Conservation (phyloP, 2,113 vertebrate genomes). For the Platichthys stellatus region DNA sequence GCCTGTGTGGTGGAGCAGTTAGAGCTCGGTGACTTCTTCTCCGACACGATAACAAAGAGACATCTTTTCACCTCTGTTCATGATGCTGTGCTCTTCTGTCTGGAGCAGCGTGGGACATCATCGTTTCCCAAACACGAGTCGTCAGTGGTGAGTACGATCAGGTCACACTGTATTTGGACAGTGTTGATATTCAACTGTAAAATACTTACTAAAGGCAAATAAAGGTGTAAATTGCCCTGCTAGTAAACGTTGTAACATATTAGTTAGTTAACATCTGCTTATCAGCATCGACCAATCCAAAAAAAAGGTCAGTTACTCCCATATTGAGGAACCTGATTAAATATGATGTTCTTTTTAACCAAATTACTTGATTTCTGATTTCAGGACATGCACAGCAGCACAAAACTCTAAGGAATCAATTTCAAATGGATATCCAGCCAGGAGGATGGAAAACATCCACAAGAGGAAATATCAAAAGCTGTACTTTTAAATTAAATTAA, state of each 20-base stretch:
- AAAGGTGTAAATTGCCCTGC: no score
- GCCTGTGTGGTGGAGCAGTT: slow-evolving; percentile 87
- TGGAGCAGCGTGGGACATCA: slow-evolving; percentile 59
- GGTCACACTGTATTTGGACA: no score
- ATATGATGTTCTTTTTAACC: background rate
- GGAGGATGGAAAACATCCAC: slow-evolving; percentile 3
- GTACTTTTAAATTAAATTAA: background rate
- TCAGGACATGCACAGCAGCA: slow-evolving; percentile 68
- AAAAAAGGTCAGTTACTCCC: no score
- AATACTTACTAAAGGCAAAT: no score
- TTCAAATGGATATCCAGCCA: background rate
- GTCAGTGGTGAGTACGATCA: slow-evolving; percentile 57
- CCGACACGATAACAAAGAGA: slow-evolving; percentile 85
- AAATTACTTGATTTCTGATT: slow-evolving; percentile 39
- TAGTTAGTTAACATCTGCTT: background rate
- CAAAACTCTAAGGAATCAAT: slow-evolving; percentile 63
- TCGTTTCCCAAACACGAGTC: slow-evolving; percentile 49
- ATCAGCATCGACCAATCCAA: no score
- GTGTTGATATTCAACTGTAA: background rate
- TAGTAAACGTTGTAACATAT: no score
- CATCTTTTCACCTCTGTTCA: slow-evolving; percentile 89
- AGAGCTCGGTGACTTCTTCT: slow-evolving; percentile 89
- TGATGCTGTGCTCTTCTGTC: slow-evolving; percentile 84
- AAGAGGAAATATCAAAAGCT: background rate
- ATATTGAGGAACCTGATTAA: background rate